These are phyloP conservation scores for Cervus canadensis DNA, from an alignment of 2,113 vertebrate species.

Conservation along the genomic window DNA sequence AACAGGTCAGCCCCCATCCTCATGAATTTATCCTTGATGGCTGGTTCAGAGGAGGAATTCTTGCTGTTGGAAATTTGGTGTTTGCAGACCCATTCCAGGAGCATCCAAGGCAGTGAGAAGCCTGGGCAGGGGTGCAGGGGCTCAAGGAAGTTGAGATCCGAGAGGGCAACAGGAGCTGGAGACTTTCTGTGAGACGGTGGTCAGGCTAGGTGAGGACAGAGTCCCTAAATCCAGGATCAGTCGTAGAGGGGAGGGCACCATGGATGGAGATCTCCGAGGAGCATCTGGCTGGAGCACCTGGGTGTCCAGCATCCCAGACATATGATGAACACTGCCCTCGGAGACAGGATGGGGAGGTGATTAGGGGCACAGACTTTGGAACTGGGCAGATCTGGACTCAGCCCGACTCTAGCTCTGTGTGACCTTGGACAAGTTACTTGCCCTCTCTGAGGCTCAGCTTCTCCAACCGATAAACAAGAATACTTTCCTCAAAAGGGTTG, in stretches of 20 bases:
- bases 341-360: neutral
- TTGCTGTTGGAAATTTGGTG: neutral
- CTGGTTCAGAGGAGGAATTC: neutral
- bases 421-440: neutral
- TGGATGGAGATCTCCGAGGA: neutral
- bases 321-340: fast-evolving
- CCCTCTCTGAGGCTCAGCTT: neutral
- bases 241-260: no score
- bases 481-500: neutral
- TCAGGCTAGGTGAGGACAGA: neutral
- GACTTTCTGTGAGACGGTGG: neutral
- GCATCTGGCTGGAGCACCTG: no score
- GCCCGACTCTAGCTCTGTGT: neutral
- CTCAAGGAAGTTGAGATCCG: neutral
- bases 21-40: no score
- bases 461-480: neutral
- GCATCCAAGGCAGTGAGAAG: neutral
- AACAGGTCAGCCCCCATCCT: neutral
- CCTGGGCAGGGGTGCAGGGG: neutral
- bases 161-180: neutral
- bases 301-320: no score
- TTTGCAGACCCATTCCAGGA: neutral
- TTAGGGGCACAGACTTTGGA: neutral
- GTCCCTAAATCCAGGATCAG: neutral
- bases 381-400: neutral